phyloP scores from a whole-genome alignment of 2,113 vertebrate genomes.

The Paracyprichromis sp. region DNA sequence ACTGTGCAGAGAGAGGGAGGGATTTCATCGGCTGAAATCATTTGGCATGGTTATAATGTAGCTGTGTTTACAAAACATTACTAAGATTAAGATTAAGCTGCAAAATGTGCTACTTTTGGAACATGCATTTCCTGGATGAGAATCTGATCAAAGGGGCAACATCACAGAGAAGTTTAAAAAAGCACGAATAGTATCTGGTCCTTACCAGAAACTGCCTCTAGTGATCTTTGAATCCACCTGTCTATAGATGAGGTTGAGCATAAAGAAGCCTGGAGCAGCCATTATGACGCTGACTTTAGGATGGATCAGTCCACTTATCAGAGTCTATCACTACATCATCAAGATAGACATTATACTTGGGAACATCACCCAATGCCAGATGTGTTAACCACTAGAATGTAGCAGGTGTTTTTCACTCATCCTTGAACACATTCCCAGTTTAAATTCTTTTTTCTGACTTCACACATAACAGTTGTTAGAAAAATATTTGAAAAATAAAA shows the following conservation, averaged over 20 bases:
- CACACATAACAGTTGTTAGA: not conserved
- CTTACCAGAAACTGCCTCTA: not conserved
- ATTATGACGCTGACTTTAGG: rapidly evolving
- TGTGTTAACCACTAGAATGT: not conserved
- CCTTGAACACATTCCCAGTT: not conserved
- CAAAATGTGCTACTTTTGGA: not conserved
- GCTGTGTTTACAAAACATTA: not conserved
- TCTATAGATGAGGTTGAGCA: not conserved
- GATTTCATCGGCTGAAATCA: not conserved
- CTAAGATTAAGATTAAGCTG: not conserved
- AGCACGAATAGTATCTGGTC: not conserved
- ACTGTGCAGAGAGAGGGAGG: not conserved
- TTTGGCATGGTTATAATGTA: not conserved
- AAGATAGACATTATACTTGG: not conserved
- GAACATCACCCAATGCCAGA: not conserved
- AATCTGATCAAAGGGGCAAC: not conserved
- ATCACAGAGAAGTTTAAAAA: not conserved
- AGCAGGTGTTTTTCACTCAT: not conserved
- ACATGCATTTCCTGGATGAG: not conserved
- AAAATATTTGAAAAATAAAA: not conserved
- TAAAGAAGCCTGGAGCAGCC: not conserved
- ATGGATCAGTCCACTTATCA: not conserved
- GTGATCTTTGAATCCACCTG: not conserved
- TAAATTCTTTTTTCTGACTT: not conserved
- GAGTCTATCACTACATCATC: not conserved